Conservation (phyloP, 2,888 invertebrate species). For the Drosophila colorata region DNA sequence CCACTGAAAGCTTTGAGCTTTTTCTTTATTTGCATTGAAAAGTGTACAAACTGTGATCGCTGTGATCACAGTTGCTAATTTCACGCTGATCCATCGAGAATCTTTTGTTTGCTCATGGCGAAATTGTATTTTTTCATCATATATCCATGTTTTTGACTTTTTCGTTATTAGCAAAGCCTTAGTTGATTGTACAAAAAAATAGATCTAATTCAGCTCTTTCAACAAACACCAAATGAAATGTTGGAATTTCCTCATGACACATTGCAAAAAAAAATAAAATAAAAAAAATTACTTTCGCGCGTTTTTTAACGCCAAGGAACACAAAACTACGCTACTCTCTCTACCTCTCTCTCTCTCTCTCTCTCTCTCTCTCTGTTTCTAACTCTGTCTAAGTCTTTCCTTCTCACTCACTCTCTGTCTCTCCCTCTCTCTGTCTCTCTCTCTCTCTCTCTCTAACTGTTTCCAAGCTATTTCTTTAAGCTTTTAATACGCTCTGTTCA, state of each 20-base stretch:
- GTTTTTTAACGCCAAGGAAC: slow-evolving; percentile 57
- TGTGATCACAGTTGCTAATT: not conserved
- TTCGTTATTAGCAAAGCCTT: slow-evolving; percentile 21
- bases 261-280: slow-evolving; percentile 33
- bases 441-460: slow-evolving; percentile 14
- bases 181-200: slow-evolving; percentile 53
- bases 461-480: slow-evolving; percentile 9
- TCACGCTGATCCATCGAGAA: slow-evolving; percentile 4
- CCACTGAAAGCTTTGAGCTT: not conserved
- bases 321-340: slow-evolving; percentile 53
- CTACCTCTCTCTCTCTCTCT: slow-evolving; percentile 5
- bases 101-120: not conserved
- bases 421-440: slow-evolving; percentile 11
- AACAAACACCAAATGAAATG: slow-evolving; percentile 83
- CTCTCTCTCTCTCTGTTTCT: slow-evolving; percentile 6
- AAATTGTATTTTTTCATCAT: not conserved
- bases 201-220: slow-evolving; percentile 84
- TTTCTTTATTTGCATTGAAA: too few species aligned
- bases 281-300: slow-evolving; percentile 46
- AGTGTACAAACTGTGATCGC: too few species aligned
- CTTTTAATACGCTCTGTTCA: too few species aligned
- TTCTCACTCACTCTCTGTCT: slow-evolving; percentile 2
- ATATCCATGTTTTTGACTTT: not conserved
- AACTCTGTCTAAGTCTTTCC: slow-evolving; percentile 11
- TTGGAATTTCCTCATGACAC: slow-evolving; percentile 82